A percentile compares a stretch with the other conserved stretches of the same genome.
Conservation (phyloP, 2,113 vertebrate species). For the Tympanuchus pallidicinctus region DNA sequence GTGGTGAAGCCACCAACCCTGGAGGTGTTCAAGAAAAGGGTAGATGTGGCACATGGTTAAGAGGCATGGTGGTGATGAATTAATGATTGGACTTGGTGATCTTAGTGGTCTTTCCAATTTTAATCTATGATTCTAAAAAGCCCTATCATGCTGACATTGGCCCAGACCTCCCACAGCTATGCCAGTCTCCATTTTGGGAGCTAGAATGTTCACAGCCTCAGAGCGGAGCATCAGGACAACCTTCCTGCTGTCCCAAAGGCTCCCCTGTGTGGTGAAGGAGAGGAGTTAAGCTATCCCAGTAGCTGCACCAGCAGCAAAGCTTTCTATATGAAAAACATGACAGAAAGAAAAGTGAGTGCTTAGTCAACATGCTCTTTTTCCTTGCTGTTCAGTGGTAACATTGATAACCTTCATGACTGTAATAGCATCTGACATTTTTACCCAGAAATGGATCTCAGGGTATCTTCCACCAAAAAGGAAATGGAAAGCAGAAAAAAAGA, state of each 20-base stretch:
- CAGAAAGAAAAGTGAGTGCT: not conserved
- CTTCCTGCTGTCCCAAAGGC: not conserved
- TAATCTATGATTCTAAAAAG: not conserved
- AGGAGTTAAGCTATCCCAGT: accelerated
- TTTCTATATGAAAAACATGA: not conserved
- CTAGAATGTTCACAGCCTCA: no score
- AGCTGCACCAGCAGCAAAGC: not conserved
- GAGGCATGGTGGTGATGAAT: no score
- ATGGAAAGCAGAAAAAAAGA: not conserved
- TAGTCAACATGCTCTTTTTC: not conserved
- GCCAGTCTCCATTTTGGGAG: not conserved
- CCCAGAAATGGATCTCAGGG: not conserved
- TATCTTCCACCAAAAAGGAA: not conserved
- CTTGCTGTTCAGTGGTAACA: not conserved
- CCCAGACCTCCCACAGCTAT: not conserved
- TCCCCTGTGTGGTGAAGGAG: not conserved
- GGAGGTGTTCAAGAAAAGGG: no score
- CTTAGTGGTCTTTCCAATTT: no score
- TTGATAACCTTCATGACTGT: not conserved
- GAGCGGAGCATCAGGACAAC: not conserved
- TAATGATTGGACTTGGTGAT: no score
- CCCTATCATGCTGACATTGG: not conserved
- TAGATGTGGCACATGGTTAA: no score
- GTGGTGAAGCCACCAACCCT: no score
- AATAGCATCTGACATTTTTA: not conserved